Evolutionary conservation across 1,140 invertebrate species (phyloP).

Genomic region (Apis florea): DNA sequence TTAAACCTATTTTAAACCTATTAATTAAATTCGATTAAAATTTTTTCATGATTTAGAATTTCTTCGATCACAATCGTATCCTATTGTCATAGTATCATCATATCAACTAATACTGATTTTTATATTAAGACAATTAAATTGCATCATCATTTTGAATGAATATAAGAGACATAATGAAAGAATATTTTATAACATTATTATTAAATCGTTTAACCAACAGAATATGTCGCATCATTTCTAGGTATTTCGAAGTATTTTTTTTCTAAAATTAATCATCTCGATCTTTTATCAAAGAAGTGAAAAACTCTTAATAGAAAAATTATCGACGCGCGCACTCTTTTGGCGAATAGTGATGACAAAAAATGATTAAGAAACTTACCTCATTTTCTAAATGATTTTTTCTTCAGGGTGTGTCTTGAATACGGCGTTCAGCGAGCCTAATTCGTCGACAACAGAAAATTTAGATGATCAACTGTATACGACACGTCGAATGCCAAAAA

Average conservation of each 20-base stretch:
- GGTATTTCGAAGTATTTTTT: background rate
- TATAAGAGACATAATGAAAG: too few relatives aligned
- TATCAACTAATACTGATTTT: too few relatives aligned
- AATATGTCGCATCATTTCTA: background rate
- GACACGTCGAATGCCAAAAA: conserved; percentile 52
- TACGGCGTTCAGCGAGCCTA: conserved; percentile 55
- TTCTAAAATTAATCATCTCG: conserved; percentile 1
- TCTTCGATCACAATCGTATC: too few relatives aligned
- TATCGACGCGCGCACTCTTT: background rate
- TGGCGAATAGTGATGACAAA: rapidly evolving
- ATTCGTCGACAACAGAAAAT: conserved; percentile 29
- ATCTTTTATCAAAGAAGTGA: too few relatives aligned
- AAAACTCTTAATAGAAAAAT: background rate
- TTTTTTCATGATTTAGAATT: background rate
- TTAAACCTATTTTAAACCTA: too few relatives aligned
- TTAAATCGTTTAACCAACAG: too few relatives aligned
- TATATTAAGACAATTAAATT: too few relatives aligned
- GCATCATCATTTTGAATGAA: too few relatives aligned
- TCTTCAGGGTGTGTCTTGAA: conserved; percentile 59
- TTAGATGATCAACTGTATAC: conserved; percentile 55
- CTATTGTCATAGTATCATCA: too few relatives aligned
- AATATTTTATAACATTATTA: too few relatives aligned
- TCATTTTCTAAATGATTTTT: conserved; percentile 9
- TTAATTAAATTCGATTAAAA: background rate
- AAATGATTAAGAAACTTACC: background rate